phyloP scores from a whole-genome alignment of 2,113 vertebrate species.

The Bujurquina vittata region DNA sequence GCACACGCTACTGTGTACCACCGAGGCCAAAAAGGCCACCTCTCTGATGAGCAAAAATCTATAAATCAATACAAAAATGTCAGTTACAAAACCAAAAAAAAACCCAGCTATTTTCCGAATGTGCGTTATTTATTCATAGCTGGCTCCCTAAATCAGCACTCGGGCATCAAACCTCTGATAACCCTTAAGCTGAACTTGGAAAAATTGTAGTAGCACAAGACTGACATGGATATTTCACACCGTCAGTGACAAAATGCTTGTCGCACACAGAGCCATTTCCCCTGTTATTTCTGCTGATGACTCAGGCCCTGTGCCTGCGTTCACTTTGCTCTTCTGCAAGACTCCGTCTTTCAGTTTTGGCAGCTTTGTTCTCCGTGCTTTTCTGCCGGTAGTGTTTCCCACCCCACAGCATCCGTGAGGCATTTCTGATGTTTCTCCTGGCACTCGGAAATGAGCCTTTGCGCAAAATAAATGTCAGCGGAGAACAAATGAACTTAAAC shows the following conservation, averaged over 20 bases:
- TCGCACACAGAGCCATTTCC: not conserved
- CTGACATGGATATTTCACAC: not conserved
- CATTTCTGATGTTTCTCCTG: not conserved
- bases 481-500: not conserved
- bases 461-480: not conserved
- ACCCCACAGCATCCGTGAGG: not conserved
- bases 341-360: not conserved
- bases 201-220: accelerated
- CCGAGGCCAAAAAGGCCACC: accelerated
- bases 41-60: not conserved
- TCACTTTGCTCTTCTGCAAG: not conserved
- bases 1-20: not conserved
- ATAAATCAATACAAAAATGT: not conserved
- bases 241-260: not conserved
- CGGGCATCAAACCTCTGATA: not conserved
- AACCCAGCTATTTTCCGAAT: not conserved
- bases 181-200: not conserved
- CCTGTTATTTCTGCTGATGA: not conserved
- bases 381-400: not conserved
- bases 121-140: not conserved
- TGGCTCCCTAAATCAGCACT: not conserved
- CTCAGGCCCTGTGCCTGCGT: not conserved
- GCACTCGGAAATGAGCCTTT: not conserved
- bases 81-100: not conserved
- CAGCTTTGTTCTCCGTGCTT: not conserved